phyloP scores from a whole-genome alignment of 2,113 vertebrate genomes.

The Kobus ellipsiprymnus region DNA sequence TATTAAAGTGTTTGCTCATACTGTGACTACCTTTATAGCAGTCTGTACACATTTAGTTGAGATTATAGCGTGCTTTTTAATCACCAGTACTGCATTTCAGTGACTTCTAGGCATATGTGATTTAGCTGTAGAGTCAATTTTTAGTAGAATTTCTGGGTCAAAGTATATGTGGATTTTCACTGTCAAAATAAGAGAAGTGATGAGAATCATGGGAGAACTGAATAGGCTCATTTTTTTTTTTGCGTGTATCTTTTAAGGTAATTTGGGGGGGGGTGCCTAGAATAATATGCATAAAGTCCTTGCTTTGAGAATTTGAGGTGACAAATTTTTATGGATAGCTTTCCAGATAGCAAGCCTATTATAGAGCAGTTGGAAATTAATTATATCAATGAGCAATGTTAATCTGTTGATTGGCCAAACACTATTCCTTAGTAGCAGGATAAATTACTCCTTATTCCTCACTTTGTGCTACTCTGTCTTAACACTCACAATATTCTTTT shows the following conservation, averaged over 20 bases:
- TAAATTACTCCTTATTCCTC: not conserved
- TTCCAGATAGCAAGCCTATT: not conserved
- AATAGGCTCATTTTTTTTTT: not conserved
- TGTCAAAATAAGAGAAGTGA: not conserved
- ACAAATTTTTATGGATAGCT: not conserved
- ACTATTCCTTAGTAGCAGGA: not conserved
- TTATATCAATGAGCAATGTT: conserved; percentile 17
- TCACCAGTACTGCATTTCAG: not conserved
- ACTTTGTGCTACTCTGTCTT: not conserved
- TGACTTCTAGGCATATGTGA: conserved; percentile 1
- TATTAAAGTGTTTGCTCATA: not conserved
- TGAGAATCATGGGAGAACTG: not conserved
- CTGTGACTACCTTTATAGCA: not conserved
- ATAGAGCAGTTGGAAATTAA: not conserved
- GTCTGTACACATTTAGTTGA: not conserved
- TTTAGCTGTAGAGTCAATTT: not conserved
- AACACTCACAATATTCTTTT: not conserved
- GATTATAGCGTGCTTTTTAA: not conserved
- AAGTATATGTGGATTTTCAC: not conserved
- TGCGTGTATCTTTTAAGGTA: not conserved
- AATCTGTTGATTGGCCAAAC: conserved; percentile 3
- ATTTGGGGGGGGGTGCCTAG: not conserved
- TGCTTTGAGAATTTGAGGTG: conserved; percentile 18
- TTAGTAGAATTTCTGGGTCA: not conserved
- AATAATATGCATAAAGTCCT: conserved; percentile 1